Conservation (phyloP, 2,113 vertebrate genomes). For the Nerophis ophidion region DNA sequence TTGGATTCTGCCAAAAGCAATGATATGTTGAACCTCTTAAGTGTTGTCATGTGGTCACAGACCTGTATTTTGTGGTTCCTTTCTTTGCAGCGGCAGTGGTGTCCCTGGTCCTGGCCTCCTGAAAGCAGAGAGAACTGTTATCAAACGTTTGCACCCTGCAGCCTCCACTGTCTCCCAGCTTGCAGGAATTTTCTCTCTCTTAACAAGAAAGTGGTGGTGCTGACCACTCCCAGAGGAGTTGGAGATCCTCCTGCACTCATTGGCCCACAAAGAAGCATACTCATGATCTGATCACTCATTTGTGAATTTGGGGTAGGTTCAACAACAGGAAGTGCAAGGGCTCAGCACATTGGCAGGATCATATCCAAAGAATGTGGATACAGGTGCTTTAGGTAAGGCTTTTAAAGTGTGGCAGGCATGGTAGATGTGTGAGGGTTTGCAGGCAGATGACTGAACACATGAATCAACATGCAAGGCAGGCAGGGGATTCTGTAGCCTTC, state of each 20-base stretch:
- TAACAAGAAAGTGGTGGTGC: slow-evolving; percentile 61
- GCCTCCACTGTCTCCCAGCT: slow-evolving; percentile 46
- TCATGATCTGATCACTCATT: slow-evolving; percentile 25
- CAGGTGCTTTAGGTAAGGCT: neutral
- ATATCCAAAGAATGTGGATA: neutral
- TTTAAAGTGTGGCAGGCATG: slow-evolving; percentile 28
- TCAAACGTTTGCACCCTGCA: slow-evolving; percentile 37
- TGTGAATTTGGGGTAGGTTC: neutral
- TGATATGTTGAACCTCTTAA: neutral
- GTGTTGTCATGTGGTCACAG: slow-evolving; percentile 17
- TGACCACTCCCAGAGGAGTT: slow-evolving; percentile 69
- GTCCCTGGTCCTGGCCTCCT: slow-evolving; percentile 53
- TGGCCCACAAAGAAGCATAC: slow-evolving; percentile 23
- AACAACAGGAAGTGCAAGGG: slow-evolving; percentile 16
- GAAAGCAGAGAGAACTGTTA: slow-evolving; percentile 57
- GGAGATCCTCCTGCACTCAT: slow-evolving; percentile 68
- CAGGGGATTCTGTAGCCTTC: slow-evolving; percentile 25
- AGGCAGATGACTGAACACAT: slow-evolving; percentile 46
- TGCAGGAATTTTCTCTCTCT: slow-evolving; percentile 61
- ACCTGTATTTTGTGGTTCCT: slow-evolving; percentile 60
- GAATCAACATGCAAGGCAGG: slow-evolving; percentile 42
- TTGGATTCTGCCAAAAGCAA: neutral
- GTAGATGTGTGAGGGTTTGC: slow-evolving; percentile 7
- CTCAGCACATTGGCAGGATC: neutral
- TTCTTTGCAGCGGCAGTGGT: slow-evolving; percentile 30